A percentile compares a stretch with the other conserved stretches of the same genome.
Evolutionary conservation across 2,113 vertebrate species (phyloP).

Genomic region (Cyrtonyx montezumae): DNA sequence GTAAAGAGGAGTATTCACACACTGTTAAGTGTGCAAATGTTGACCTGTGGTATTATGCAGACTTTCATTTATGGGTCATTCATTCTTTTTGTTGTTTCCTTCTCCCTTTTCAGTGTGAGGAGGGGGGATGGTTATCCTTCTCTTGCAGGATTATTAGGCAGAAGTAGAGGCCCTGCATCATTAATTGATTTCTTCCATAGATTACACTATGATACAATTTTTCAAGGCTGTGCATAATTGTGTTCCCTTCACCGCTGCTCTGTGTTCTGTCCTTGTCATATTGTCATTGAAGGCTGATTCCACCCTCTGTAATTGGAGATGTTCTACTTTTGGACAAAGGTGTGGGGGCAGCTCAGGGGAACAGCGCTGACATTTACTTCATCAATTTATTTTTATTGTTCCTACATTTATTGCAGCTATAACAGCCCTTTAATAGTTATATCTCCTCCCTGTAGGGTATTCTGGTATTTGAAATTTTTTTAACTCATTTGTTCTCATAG

Average conservation of each 20-base stretch:
- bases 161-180: slow-evolving; percentile 78
- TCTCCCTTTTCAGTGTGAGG: slow-evolving; percentile 8
- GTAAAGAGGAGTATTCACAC: slow-evolving; percentile 24
- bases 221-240: slow-evolving; percentile 90
- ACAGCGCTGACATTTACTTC: slow-evolving; percentile 89
- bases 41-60: slow-evolving; percentile 71
- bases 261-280: slow-evolving; percentile 85
- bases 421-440: slow-evolving; percentile 91
- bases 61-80: slow-evolving; percentile 69
- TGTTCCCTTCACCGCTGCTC: slow-evolving; percentile 81
- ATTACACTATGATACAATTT: slow-evolving; percentile 86
- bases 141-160: slow-evolving; percentile 80
- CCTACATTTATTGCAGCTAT: slow-evolving; percentile 89
- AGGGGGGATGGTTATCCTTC: neutral
- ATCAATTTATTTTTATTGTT: slow-evolving; percentile 93
- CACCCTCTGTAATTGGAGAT: slow-evolving; percentile 89
- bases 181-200: slow-evolving; percentile 87
- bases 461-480: slow-evolving; percentile 92
- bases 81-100: slow-evolving; percentile 48
- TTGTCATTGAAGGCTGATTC: slow-evolving; percentile 88
- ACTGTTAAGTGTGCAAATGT: slow-evolving; percentile 49
- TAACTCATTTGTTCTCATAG: slow-evolving; percentile 90
- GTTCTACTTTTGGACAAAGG: slow-evolving; percentile 91
- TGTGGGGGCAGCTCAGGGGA: slow-evolving; percentile 89
- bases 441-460: slow-evolving; percentile 91